Evolutionary conservation across 2,888 invertebrate species (phyloP), one percentile per base, ranked within the genome.

Genomic region (Aleiodes alternator): DNA sequence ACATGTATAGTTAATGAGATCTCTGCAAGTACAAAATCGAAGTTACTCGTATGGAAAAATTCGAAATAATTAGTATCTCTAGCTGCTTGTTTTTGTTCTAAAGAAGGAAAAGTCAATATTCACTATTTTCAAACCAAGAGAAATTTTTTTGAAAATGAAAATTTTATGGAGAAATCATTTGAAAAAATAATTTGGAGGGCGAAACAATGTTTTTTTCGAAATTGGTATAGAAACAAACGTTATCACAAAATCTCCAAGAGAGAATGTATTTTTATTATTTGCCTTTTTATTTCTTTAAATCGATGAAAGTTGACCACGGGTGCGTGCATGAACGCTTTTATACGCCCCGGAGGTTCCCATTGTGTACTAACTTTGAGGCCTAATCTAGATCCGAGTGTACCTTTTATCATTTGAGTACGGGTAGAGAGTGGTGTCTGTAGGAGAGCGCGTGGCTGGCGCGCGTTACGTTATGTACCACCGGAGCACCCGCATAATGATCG

Each of bases 371-470:
- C 76, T 75, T 72, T 80, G 76, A 76, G 56, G 77, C 78, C 76
- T 82, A 84, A 87, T 87, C 87, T 87, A 84, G 87, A 87, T 87
- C 86, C 74, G 72, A 81, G 78, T 81, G 70, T 75, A 75, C 55
- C 79, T 82, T 81, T 83, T 82, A 82, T 83, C 80, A 79, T 80
- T 79, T 79, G 55, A 34, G 69, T 64, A 48, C 48, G 34, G 14
- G 78, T 14, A 73, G 57, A 57, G 61, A 76, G 74, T 71, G n/a
- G 31, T 64, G 64, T 70, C 34, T 38, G 43, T n/a, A 55, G 31
- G 43, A 23, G 16, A 68, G 70, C 77, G 59, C 76, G 74, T 64
- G 57, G 55, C 78, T 56, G 34, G 69, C 73, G 48, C 68, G 51
- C 23, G 69, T 80, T 77, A 68, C 71, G 64, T 77, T 76, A 76